Conservation (phyloP, 2,797 vertebrate species). For the Garrulus glandarius region DNA sequence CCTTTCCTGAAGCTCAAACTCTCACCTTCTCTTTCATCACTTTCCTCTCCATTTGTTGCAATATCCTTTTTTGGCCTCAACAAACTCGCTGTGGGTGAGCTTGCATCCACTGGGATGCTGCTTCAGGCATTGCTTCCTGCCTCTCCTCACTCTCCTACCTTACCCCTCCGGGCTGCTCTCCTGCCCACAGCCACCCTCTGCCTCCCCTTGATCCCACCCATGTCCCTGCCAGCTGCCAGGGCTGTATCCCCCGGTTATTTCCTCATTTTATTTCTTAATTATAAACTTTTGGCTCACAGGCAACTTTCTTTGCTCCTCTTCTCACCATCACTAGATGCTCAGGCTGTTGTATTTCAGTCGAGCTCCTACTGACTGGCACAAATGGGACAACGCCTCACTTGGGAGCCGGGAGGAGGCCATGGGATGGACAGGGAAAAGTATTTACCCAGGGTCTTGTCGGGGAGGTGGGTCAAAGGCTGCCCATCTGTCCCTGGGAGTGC, state of each 20-base stretch:
- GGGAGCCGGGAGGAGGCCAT: neutral
- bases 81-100: neutral
- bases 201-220: neutral
- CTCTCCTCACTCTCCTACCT: neutral
- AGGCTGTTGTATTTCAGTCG: neutral
- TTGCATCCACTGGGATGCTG: neutral
- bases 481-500: rapidly evolving
- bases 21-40: constrained; percentile 23
- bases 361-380: neutral
- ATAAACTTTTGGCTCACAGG: neutral
- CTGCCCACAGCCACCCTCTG: neutral
- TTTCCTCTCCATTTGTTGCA: neutral
- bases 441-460: neutral
- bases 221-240: neutral
- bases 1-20: neutral
- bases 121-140: neutral
- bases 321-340: neutral
- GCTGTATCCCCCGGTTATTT: neutral
- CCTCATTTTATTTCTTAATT: neutral
- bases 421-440: neutral
- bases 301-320: neutral
- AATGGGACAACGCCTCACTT: neutral
- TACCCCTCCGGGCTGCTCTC: neutral
- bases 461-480: neutral
- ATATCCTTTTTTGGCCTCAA: neutral